Conservation (phyloP, 1,140 invertebrate species). For the Cyclina sinensis region DNA sequence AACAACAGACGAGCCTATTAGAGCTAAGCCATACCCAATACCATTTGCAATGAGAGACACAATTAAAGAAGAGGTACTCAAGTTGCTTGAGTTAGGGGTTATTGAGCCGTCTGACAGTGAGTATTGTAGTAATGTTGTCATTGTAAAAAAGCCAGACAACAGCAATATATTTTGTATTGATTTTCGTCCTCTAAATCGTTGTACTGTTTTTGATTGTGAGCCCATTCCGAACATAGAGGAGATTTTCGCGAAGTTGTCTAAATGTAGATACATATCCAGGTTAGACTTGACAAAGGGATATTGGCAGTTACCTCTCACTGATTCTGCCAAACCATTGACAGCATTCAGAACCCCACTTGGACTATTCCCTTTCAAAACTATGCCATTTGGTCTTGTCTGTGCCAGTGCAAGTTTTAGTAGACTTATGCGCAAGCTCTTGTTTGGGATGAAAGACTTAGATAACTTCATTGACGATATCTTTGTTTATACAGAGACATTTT, state of each 20-base stretch:
- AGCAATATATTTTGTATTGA: slow-evolving; percentile 40
- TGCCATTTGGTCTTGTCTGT: no score
- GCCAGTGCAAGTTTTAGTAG: no score
- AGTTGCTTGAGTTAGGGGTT: slow-evolving; percentile 30
- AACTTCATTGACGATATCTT: no score
- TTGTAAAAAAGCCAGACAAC: slow-evolving; percentile 29
- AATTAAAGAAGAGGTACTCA: not conserved
- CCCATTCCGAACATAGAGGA: slow-evolving; percentile 10
- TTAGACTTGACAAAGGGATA: slow-evolving; percentile 32
- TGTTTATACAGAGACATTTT: no score
- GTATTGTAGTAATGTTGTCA: slow-evolving; percentile 25
- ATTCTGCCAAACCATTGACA: not conserved
- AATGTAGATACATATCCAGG: slow-evolving; percentile 81
- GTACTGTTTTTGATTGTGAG: slow-evolving; percentile 34
- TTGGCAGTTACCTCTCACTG: slow-evolving; percentile 23
- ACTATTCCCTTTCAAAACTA: no score
- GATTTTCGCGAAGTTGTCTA: slow-evolving; percentile 23
- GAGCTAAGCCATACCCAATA: slow-evolving; percentile 52
- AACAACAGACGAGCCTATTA: slow-evolving; percentile 1
- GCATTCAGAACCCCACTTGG: slow-evolving; percentile 37
- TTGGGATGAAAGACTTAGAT: no score
- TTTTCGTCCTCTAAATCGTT: not conserved
- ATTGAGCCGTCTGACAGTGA: slow-evolving; percentile 19
- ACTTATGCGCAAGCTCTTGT: no score
- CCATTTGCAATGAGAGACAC: slow-evolving; percentile 20